Conservation (phyloP, 2,797 vertebrate species). For the Anolis apletophallus region DNA sequence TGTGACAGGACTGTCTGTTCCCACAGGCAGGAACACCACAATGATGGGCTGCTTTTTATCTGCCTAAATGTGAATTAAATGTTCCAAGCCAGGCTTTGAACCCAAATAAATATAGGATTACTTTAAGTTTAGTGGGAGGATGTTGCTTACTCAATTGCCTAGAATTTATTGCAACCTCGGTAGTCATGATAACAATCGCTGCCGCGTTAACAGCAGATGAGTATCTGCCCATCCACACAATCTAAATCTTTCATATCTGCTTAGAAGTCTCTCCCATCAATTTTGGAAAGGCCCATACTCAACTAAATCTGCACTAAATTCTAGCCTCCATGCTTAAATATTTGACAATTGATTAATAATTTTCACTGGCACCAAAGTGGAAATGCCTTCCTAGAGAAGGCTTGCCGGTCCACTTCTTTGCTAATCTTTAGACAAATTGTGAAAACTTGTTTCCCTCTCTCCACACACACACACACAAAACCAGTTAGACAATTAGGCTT, state of each 20-base stretch:
- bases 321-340: background rate
- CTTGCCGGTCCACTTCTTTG: background rate
- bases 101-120: background rate
- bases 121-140: background rate
- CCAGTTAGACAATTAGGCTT: too few species aligned
- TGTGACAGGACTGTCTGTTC: constrained; percentile 41
- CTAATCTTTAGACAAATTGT: background rate
- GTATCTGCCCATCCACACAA: background rate
- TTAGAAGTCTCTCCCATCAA: too few species aligned
- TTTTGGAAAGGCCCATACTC: background rate
- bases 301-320: background rate
- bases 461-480: background rate
- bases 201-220: background rate
- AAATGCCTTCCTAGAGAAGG: background rate
- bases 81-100: background rate
- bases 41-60: background rate
- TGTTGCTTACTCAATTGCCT: background rate
- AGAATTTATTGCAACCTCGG: background rate
- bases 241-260: background rate
- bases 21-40: constrained; percentile 27
- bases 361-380: background rate
- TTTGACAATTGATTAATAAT: background rate
- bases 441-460: background rate
- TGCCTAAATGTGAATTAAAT: constrained; percentile 20
- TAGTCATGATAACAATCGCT: background rate